phyloP scores from a whole-genome alignment of 2,113 vertebrate genomes.

The Xiphorhynchus elegans region DNA sequence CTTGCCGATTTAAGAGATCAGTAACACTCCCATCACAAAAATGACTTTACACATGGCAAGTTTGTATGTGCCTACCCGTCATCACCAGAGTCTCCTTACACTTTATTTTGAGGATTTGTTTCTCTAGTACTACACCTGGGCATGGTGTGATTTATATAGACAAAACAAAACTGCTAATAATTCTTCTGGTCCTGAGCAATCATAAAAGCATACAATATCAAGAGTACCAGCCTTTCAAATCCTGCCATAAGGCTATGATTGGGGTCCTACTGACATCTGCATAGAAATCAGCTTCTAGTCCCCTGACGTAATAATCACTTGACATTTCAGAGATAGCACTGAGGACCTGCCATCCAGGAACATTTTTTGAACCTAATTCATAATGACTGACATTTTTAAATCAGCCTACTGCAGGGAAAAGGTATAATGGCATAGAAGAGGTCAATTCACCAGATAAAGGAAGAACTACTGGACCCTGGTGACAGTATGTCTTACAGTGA shows the following conservation, averaged over 20 bases:
- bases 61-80: neutral
- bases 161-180: neutral
- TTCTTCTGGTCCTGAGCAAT: neutral
- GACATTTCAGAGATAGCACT: neutral
- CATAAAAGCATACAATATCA: neutral
- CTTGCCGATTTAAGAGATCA: neutral
- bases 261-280: neutral
- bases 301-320: neutral
- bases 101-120: neutral
- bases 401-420: neutral
- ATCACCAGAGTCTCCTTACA: neutral
- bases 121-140: neutral
- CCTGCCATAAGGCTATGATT: neutral
- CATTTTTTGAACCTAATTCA: neutral
- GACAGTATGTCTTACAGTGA: neutral
- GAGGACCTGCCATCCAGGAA: neutral
- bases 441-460: neutral
- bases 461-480: neutral
- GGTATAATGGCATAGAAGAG: neutral
- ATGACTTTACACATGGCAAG: neutral
- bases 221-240: neutral
- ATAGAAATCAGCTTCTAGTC: neutral
- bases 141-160: neutral
- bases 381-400: slow-evolving; percentile 5
- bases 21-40: neutral